Evolutionary conservation across 2,113 vertebrate genomes (phyloP), one percentile per base, ranked within the genome.

Genomic region (Aramus guarauna): DNA sequence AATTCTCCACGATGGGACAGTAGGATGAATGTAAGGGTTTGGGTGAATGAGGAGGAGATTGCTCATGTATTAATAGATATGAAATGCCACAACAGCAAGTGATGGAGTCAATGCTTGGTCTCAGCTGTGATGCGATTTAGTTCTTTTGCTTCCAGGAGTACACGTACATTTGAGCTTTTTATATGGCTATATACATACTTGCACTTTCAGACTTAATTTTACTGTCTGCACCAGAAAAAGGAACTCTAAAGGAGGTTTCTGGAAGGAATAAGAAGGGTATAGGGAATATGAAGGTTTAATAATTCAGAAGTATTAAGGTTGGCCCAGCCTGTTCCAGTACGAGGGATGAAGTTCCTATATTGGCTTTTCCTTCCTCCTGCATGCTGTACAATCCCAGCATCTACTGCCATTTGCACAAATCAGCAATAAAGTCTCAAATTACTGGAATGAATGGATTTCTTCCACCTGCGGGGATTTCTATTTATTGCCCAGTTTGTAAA

Each of bases 91-190:
- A 91, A 17, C 23, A 75, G 66, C 26, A 85, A 91, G 89, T 50
- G 45, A 34, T 27, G 43, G 59, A 71, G 43, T 4, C 20, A 87
- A n/a, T 1, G 5, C 39, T 77, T 0, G 0, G 15, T 43, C 88
- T 80, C 0, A 0, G 64, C 43, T 74, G 21, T 18, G 48, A 73
- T 17, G 19, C 20, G 47, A 37, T 12, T 56, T 34, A 12, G 32
- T 55, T 87, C 43, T 69, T 19, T 68, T 58, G 16, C n/a, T 89
- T 87, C 24, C 62, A 56, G 53, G 77, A 34, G 30, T 36, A 66
- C 2, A 2, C 3, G 19, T 22, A 41, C 12, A 7, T 43, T 66
- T 76, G 47, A 45, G 9, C 5, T 32, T 47, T 91, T 91, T 89
- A 32, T 75, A 64, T 20, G 16, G 36, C 62, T 45, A 17, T 13